Evolutionary conservation across 2,888 invertebrate genomes (phyloP), one percentile per base, ranked within the genome.

Genomic region (Napeogenes sylphis): DNA sequence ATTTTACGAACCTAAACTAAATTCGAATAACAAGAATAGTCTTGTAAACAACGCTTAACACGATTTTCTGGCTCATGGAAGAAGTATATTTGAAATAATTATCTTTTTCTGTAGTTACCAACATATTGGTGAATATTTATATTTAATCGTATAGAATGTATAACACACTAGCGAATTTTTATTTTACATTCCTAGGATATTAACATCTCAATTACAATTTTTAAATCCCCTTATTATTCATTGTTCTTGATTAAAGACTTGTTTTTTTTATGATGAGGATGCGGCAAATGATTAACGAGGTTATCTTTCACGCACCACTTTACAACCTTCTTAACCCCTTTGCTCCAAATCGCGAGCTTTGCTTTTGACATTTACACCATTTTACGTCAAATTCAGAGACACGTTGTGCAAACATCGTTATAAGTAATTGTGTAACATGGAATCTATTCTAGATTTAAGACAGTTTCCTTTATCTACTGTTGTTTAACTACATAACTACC

Each of bases 321-420:
- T 51, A 21, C 30, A 21, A 51, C 10, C 30, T 51, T 21, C 51
- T 51, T 51, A 51, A 51, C 51, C 51, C 51, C 51, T 51, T 51
- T 51, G 51, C 51, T 51, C 30, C 51, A 51, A 51, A 10, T 51
- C 51, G n/a, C 51, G 30, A 51, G 51, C 51, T 51, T 30, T 51
- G 51, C 51, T 30, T 51, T 51, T 51, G 51, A 51, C 21, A 30
- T 51, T 51, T 30, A 47, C 51, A 51, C 51, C 8, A 51, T 51
- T 51, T 51, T 30, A 51, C 30, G 51, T 51, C 51, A 51, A 51
- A 30, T 30, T 51, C 51, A 30, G 30, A 51, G 30, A 30, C 30
- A 51, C 30, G 51, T 30, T 30, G 30, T 30, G 51, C 21, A 30
- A 51, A 30, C 30, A 51, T 30, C 21, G 21, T 51, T 51, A 47